Percentiles rank a stretch among this genome's conserved stretches.
These are phyloP conservation scores for Xiphophorus couchianus DNA, from an alignment of 2,113 vertebrate species.

Conservation along the genomic window DNA sequence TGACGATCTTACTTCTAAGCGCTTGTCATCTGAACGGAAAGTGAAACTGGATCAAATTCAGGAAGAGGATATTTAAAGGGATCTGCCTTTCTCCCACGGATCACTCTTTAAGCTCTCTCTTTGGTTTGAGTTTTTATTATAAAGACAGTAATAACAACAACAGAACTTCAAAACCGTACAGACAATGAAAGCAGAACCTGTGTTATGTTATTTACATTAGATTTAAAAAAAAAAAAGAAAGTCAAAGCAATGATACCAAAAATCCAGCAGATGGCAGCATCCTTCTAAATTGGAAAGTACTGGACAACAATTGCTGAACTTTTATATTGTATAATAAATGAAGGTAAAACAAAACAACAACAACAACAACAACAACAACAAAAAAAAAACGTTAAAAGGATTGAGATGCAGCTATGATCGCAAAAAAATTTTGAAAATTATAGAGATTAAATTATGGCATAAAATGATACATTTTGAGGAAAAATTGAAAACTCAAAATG, in stretches of 20 bases:
- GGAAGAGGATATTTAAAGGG: conserved; percentile 39
- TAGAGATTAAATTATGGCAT: too few relatives aligned
- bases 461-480: too few relatives aligned
- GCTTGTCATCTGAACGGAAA: conserved; percentile 35
- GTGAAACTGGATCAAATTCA: conserved; percentile 46
- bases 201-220: neutral
- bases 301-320: neutral
- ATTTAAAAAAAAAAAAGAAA: neutral
- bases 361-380: neutral
- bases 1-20: neutral
- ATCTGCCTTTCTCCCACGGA: conserved; percentile 15
- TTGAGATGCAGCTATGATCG: too few relatives aligned
- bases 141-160: neutral
- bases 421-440: too few relatives aligned
- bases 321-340: too few relatives aligned
- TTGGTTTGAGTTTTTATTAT: neutral
- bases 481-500: too few relatives aligned
- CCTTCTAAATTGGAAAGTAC: neutral
- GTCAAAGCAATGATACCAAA: neutral
- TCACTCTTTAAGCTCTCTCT: fast-evolving
- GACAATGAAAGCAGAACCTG: neutral
- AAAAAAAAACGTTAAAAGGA: too few relatives aligned
- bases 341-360: too few relatives aligned
- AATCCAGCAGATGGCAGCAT: conserved; percentile 53
- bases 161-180: neutral